Conservation (phyloP, 2,888 invertebrate species). For the Choreutis nemorana region DNA sequence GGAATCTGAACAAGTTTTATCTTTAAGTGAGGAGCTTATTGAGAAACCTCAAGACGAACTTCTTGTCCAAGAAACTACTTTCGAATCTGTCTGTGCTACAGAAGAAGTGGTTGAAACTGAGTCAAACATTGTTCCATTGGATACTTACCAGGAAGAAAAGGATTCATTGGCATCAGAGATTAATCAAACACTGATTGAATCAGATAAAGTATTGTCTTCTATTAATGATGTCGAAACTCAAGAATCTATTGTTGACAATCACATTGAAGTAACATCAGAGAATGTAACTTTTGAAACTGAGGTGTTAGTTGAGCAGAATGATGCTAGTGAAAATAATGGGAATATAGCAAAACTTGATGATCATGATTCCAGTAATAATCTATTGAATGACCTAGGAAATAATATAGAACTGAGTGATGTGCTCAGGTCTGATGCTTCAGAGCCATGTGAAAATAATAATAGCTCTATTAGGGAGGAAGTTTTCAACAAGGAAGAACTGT, state of each 20-base stretch:
- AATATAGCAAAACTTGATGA: slow-evolving; percentile 13
- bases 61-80: too few species aligned
- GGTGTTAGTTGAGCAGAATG: slow-evolving; percentile 44
- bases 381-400: slow-evolving; percentile 41
- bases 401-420: slow-evolving; percentile 51
- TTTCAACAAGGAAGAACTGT: slow-evolving; percentile 53
- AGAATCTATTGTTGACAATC: too few species aligned
- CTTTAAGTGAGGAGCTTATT: background rate
- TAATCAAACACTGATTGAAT: too few species aligned
- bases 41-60: background rate
- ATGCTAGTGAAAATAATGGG: slow-evolving; percentile 18
- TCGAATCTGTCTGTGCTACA: too few species aligned
- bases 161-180: too few species aligned
- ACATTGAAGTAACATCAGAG: too few species aligned
- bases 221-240: too few species aligned
- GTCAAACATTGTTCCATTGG: too few species aligned
- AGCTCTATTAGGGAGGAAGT: slow-evolving; percentile 37
- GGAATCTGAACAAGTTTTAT: background rate
- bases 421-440: slow-evolving; percentile 35
- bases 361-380: slow-evolving; percentile 23
- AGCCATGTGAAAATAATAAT: slow-evolving; percentile 44
- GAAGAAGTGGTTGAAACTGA: too few species aligned
- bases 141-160: too few species aligned
- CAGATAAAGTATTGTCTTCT: too few species aligned
- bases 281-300: slow-evolving; percentile 47